Percentiles rank a stretch among this genome's conserved stretches.
phyloP scores from a whole-genome alignment of 2,888 invertebrate genomes.

The Trypoxylon attenuatum region DNA sequence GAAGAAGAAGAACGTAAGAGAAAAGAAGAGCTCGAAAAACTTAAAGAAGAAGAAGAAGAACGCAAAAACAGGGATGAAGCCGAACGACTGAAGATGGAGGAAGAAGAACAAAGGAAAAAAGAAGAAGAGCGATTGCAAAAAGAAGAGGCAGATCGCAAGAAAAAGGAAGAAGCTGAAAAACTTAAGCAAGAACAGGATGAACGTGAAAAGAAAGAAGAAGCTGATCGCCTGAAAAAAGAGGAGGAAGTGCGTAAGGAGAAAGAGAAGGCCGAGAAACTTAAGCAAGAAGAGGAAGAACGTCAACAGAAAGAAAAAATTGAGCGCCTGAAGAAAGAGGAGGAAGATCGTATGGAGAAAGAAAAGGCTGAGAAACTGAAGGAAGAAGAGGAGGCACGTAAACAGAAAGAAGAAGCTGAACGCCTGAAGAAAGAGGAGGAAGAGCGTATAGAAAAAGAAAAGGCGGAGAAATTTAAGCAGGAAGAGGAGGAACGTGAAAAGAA shows the following conservation, averaged over 20 bases:
- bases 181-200: constrained; percentile 31
- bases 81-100: constrained; percentile 8
- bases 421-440: constrained; percentile 33
- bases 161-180: constrained; percentile 49
- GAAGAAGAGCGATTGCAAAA: constrained; percentile 27
- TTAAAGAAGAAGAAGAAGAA: constrained; percentile 21
- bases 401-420: constrained; percentile 38
- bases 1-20: constrained; percentile 27
- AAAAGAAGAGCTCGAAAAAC: constrained; percentile 3
- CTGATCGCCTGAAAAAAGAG: constrained; percentile 25
- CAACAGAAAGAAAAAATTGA: constrained; percentile 63
- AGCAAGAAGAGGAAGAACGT: constrained; percentile 37
- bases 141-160: constrained; percentile 44
- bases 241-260: constrained; percentile 40
- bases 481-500: constrained; percentile 31
- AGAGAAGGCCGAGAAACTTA: constrained; percentile 68
- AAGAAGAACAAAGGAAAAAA: constrained; percentile 15
- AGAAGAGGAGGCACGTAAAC: constrained; percentile 29
- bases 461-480: constrained; percentile 30
- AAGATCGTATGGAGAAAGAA: constrained; percentile 25
- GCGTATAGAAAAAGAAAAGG: constrained; percentile 34
- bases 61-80: background rate
- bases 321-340: constrained; percentile 28
- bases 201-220: constrained; percentile 41
- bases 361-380: constrained; percentile 25